phyloP scores from a whole-genome alignment of 2,797 vertebrate species.

The Oryzias sinensis region DNA sequence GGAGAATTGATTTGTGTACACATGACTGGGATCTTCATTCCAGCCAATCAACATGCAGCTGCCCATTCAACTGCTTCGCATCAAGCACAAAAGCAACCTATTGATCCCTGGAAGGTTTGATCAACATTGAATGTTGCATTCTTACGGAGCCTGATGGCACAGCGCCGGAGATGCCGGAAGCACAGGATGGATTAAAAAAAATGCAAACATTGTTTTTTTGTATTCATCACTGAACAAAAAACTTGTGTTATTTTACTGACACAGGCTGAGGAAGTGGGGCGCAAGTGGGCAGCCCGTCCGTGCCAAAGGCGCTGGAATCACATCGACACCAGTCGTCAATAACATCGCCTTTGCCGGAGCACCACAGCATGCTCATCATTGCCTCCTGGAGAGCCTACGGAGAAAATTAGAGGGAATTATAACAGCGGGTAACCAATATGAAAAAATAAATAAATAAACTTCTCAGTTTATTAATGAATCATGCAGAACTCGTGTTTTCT shows the following conservation, averaged over 20 bases:
- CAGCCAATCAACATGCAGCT: constrained; percentile 23
- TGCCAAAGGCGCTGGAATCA: constrained; percentile 91
- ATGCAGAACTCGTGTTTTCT: too few species aligned
- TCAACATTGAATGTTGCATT: constrained; percentile 10
- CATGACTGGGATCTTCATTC: constrained; percentile 11
- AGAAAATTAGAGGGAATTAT: not conserved
- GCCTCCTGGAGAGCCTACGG: constrained; percentile 90
- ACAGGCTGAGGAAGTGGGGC: constrained; percentile 91
- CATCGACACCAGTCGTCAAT: constrained; percentile 99
- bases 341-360: constrained; percentile 93
- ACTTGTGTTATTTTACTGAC: constrained; percentile 74
- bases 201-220: not conserved
- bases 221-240: constrained; percentile 17
- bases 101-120: not conserved
- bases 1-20: not conserved
- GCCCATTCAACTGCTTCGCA: constrained; percentile 18
- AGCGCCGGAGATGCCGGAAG: constrained; percentile 2
- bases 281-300: constrained; percentile 92
- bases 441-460: too few species aligned
- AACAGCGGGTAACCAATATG: not conserved
- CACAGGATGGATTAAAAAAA: constrained; percentile 24
- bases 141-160: not conserved
- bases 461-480: too few species aligned
- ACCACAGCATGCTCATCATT: constrained; percentile 97
- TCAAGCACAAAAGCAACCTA: constrained; percentile 10